A percentile compares a stretch with the other conserved stretches of the same genome.
These are phyloP conservation scores for Glaucopsyche alexis DNA, from an alignment of 2,888 invertebrate species.

Conservation along the genomic window DNA sequence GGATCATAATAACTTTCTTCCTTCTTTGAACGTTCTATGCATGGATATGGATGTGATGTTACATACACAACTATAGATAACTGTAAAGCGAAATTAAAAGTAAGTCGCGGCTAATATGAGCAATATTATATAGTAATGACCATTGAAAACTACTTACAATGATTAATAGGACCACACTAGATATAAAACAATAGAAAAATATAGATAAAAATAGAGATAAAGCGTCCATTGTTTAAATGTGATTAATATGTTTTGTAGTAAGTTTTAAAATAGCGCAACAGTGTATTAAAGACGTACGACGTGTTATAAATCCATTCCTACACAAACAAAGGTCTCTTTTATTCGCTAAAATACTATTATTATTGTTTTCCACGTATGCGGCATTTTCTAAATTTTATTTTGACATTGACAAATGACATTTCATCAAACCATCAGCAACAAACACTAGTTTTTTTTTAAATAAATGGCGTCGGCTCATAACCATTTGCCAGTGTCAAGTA, in stretches of 20 bases:
- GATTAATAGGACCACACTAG: background rate
- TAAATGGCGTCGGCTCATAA: background rate
- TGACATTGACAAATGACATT: slow-evolving; percentile 1
- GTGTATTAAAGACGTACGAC: background rate
- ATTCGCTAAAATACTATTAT: background rate
- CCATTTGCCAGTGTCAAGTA: too few species aligned
- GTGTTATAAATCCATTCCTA: background rate
- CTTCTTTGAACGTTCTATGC: slow-evolving; percentile 83
- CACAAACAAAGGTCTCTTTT: background rate
- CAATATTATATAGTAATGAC: background rate
- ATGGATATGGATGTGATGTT: slow-evolving; percentile 84
- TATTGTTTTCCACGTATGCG: slow-evolving; percentile 27
- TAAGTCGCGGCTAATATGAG: background rate
- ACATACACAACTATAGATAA: slow-evolving; percentile 80
- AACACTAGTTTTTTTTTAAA: too few species aligned
- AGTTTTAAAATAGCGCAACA: background rate
- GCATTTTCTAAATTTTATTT: slow-evolving; percentile 3
- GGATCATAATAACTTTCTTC: slow-evolving; percentile 88
- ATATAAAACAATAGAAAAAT: background rate
- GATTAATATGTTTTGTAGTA: background rate
- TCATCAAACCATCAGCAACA: too few species aligned
- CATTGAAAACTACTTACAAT: slow-evolving; percentile 15
- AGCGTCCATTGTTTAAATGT: slow-evolving; percentile 1
- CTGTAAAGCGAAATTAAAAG: slow-evolving; percentile 63
- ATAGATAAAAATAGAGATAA: slow-evolving; percentile 10